Percentiles rank a stretch among this genome's conserved stretches.
These are phyloP conservation scores for Lampris incognitus DNA, from an alignment of 2,113 vertebrate species.

Conservation along the genomic window DNA sequence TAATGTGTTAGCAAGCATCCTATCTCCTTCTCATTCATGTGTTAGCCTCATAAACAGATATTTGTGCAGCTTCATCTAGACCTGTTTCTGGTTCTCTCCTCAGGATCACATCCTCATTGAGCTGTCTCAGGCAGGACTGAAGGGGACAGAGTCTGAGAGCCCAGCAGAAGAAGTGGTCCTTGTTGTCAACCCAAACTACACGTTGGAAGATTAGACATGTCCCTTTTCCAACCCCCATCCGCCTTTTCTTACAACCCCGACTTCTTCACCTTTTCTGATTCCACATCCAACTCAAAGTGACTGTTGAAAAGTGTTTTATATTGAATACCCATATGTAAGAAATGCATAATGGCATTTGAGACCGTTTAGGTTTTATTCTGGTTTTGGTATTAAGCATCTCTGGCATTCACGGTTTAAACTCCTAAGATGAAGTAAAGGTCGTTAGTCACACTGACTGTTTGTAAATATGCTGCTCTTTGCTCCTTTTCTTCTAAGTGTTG, in stretches of 20 bases:
- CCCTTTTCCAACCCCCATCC: neutral
- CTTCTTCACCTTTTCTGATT: neutral
- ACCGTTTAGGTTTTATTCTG: constrained; percentile 18
- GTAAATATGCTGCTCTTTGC: constrained; percentile 75
- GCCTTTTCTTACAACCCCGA: neutral
- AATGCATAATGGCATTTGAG: constrained; percentile 20
- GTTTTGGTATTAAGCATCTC: constrained; percentile 5
- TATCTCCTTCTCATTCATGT: neutral
- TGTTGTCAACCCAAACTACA: constrained; percentile 98
- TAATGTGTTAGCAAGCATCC: too few species aligned
- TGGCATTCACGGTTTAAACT: constrained; percentile 37
- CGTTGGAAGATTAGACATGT: constrained; percentile 88
- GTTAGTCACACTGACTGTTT: constrained; percentile 41
- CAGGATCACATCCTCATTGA: constrained; percentile 98
- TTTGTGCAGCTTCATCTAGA: too few species aligned
- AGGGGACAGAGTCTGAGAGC: constrained; percentile 80
- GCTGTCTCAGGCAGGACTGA: constrained; percentile 89
- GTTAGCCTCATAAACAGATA: neutral
- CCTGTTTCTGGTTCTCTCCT: neutral
- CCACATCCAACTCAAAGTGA: constrained; percentile 14
- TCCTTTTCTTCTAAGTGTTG: constrained; percentile 27
- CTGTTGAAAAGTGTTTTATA: constrained; percentile 1
- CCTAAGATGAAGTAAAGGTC: neutral
- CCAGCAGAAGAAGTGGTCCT: constrained; percentile 86
- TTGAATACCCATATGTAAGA: constrained; percentile 22